Evolutionary conservation across 2,113 vertebrate species (phyloP).

Genomic region (Athene noctua): DNA sequence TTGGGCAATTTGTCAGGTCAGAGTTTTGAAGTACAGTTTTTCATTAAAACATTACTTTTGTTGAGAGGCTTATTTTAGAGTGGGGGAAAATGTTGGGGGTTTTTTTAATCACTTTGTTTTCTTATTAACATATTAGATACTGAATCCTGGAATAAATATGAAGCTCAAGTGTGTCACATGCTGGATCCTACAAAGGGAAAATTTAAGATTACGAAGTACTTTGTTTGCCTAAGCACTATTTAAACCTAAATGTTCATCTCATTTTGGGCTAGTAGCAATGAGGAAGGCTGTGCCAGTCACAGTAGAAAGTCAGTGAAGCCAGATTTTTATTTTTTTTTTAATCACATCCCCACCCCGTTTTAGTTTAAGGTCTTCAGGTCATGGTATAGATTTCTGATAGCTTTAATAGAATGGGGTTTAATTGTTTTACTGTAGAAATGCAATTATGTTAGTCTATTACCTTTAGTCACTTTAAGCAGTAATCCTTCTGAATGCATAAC

Average conservation of each 20-base stretch:
- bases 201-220: neutral
- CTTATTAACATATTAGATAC: neutral
- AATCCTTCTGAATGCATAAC: neutral
- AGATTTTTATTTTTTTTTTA: neutral
- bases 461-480: neutral
- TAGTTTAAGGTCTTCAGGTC: neutral
- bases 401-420: neutral
- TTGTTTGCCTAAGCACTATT: neutral
- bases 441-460: neutral
- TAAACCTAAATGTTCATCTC: neutral
- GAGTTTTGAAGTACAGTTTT: neutral
- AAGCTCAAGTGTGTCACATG: neutral
- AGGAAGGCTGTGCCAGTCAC: neutral
- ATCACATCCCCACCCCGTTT: neutral
- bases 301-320: neutral
- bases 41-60: neutral
- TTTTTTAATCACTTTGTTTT: neutral
- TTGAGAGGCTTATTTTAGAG: neutral
- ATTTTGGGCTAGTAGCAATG: neutral
- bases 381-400: neutral
- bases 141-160: neutral
- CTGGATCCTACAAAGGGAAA: neutral
- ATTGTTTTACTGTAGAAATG: neutral
- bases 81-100: fast-evolving
- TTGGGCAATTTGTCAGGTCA: neutral